phyloP scores from a whole-genome alignment of 2,113 vertebrate species.

The Podarcis cretensis region DNA sequence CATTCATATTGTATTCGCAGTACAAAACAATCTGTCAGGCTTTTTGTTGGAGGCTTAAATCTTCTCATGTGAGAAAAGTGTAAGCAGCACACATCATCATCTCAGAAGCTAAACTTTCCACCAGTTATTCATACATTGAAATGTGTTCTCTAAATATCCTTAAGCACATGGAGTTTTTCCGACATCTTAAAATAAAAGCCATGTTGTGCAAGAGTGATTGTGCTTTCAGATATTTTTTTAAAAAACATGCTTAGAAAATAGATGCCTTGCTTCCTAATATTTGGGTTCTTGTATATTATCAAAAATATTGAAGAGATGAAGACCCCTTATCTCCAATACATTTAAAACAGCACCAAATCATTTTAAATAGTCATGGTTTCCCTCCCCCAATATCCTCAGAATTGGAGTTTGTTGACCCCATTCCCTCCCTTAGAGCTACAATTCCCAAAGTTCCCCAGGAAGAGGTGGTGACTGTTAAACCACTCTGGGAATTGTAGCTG shows the following conservation, averaged over 20 bases:
- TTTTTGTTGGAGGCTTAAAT: neutral
- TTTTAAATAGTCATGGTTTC: no score
- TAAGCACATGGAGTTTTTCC: neutral
- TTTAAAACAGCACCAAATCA: no score
- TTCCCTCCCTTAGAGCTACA: no score
- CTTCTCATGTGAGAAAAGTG: conserved; percentile 11
- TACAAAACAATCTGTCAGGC: neutral
- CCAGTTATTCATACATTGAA: neutral
- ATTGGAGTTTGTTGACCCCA: no score
- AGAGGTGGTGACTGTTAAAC: no score
- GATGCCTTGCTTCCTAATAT: neutral
- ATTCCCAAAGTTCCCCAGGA: no score
- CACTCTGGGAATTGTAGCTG: no score
- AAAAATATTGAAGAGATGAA: neutral
- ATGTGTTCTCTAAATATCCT: neutral
- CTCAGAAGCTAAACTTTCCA: neutral
- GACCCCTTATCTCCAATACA: no score
- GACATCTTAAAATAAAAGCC: neutral
- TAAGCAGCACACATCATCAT: neutral
- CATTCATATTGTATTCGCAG: conserved; percentile 33
- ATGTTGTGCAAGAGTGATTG: neutral
- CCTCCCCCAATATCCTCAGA: no score
- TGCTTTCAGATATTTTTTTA: neutral
- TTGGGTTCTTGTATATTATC: neutral
- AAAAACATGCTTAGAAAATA: neutral